Evolutionary conservation across 37 sponge, comb jelly and placozoan species (phyloP).

Genomic region (Spongilla lacustris): DNA sequence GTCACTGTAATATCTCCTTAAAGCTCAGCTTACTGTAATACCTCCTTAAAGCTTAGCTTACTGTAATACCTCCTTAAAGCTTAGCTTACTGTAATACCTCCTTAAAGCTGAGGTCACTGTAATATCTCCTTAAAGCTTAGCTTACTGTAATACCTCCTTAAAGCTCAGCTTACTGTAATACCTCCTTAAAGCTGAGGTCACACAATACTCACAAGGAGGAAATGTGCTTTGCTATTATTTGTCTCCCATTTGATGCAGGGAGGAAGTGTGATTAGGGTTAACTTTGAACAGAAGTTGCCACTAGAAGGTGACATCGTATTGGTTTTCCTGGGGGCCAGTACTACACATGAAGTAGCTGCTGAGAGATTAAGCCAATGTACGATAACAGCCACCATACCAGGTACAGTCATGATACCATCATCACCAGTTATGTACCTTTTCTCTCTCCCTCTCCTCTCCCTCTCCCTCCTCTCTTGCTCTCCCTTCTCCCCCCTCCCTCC

Average conservation of each 20-base stretch:
- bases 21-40: no score
- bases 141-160: no score
- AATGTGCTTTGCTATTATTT: neutral
- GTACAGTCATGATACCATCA: neutral
- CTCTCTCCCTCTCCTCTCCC: neutral
- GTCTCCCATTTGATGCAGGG: neutral
- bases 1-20: no score
- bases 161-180: no score
- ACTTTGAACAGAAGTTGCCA: neutral
- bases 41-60: no score
- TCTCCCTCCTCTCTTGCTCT: neutral
- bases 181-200: no score
- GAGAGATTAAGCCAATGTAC: neutral
- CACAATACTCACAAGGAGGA: no score
- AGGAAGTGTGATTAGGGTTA: neutral
- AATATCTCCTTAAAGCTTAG: no score
- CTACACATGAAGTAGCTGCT: neutral
- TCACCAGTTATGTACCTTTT: neutral
- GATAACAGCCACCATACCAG: neutral
- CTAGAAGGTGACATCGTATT: neutral
- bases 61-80: no score
- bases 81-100: no score
- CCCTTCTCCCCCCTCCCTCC: neutral
- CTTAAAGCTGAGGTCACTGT: no score
- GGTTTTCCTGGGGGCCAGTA: neutral